phyloP scores from a whole-genome alignment of 2,113 vertebrate genomes.

The Indicator maculatus region DNA sequence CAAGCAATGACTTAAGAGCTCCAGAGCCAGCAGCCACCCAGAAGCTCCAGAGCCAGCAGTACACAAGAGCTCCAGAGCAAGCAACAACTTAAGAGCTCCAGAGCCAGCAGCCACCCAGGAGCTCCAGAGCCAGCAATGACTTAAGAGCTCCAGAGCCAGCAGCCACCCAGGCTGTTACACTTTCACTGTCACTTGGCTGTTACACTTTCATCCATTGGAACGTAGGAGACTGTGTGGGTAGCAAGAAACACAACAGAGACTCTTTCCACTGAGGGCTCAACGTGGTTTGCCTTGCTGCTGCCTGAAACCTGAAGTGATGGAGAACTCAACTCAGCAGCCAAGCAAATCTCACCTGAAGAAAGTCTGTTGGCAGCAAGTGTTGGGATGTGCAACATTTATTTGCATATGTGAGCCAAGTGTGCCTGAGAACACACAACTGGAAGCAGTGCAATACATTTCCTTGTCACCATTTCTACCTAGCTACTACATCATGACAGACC shows the following conservation, averaged over 20 bases:
- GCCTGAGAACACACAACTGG: not conserved
- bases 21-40: too few species aligned
- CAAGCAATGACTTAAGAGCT: too few species aligned
- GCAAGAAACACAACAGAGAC: not conserved
- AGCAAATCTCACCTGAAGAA: not conserved
- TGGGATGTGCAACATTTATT: not conserved
- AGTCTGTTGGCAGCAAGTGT: not conserved
- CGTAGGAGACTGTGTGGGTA: not conserved
- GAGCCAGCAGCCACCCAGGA: too few species aligned
- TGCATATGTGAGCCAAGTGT: constrained; percentile 26
- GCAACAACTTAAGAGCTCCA: too few species aligned
- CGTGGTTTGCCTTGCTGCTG: not conserved
- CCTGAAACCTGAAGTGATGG: fast-evolving
- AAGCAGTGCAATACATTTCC: not conserved
- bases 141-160: not conserved
- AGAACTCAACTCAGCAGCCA: not conserved
- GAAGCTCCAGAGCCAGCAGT: too few species aligned
- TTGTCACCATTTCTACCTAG: not conserved
- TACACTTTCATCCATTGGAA: not conserved
- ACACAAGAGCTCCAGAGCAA: too few species aligned
- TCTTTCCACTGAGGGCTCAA: not conserved
- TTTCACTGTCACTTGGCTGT: not conserved
- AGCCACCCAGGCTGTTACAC: not conserved
- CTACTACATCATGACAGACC: not conserved
- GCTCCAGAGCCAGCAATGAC: too few species aligned